A percentile compares a stretch with the other conserved stretches of the same genome.
Evolutionary conservation across 2,888 invertebrate species (phyloP).

Genomic region (Ptilodon capucinus): DNA sequence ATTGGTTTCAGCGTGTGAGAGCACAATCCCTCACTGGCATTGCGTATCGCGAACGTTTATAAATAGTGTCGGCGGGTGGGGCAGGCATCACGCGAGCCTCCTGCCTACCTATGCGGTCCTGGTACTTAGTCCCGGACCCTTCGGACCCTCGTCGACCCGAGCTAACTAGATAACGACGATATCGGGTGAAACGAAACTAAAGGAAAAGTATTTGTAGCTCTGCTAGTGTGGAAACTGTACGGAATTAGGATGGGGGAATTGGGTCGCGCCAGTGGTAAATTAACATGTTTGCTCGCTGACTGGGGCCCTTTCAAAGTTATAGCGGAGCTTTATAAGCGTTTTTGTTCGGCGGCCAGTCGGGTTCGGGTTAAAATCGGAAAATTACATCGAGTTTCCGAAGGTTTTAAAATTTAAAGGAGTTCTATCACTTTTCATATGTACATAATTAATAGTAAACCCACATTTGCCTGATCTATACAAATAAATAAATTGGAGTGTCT

Average conservation of each 20-base stretch:
- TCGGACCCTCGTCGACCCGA: conserved; percentile 79
- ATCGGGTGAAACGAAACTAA: conserved; percentile 76
- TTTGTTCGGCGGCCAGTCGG: conserved; percentile 18
- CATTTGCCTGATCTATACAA: too few relatives aligned
- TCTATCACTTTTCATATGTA: too few relatives aligned
- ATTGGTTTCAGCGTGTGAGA: conserved; percentile 67
- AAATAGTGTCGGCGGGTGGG: conserved; percentile 58
- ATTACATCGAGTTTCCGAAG: conserved; percentile 21
- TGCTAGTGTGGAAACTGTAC: conserved; percentile 66
- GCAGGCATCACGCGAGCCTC: conserved; percentile 54
- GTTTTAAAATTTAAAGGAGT: too few relatives aligned
- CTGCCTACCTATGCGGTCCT: conserved; percentile 63
- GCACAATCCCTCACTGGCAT: conserved; percentile 63
- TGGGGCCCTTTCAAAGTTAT: conserved; percentile 37
- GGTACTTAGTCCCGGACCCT: conserved; percentile 67
- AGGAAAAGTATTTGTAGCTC: conserved; percentile 75
- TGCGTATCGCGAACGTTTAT: conserved; percentile 63
- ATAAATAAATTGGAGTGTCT: too few relatives aligned
- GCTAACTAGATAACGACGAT: conserved; percentile 81
- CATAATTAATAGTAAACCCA: too few relatives aligned
- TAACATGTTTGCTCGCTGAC: conserved; percentile 58
- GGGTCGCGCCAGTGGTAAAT: conserved; percentile 62
- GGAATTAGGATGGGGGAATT: conserved; percentile 61
- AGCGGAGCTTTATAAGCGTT: conserved; percentile 36
- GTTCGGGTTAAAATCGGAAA: conserved; percentile 29